These are phyloP conservation scores for Zaprionus obscuricornis DNA, from an alignment of 2,888 invertebrate species.

Conservation along the genomic window DNA sequence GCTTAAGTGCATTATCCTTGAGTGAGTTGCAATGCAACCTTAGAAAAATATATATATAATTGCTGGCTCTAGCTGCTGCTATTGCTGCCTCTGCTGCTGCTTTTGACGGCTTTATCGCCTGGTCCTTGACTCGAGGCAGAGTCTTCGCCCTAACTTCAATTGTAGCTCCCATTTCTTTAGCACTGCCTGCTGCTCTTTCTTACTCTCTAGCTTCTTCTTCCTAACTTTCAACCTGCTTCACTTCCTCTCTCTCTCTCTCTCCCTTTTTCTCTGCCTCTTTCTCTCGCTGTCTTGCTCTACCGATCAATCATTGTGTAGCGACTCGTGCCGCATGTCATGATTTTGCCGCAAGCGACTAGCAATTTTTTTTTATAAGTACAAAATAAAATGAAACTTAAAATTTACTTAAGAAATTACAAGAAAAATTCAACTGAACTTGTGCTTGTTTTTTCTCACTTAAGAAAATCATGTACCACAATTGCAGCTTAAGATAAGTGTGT, in stretches of 20 bases:
- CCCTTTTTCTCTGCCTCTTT: no score
- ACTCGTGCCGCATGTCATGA: slow-evolving; percentile 2
- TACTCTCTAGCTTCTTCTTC: no score
- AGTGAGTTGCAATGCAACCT: slow-evolving; percentile 31
- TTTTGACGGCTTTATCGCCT: neutral
- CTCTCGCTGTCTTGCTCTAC: neutral
- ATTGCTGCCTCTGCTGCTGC: neutral
- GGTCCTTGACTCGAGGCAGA: slow-evolving; percentile 35
- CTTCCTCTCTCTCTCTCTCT: neutral
- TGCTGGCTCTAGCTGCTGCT: slow-evolving; percentile 29
- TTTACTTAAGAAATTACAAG: no score
- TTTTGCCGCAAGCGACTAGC: no score
- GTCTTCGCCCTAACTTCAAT: no score
- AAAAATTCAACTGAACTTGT: no score
- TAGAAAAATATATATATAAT: slow-evolving; percentile 40
- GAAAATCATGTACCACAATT: no score
- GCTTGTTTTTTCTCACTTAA: no score
- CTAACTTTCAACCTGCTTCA: no score
- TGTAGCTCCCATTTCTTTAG: neutral
- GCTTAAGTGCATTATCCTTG: slow-evolving; percentile 62
- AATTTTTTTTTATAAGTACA: no score
- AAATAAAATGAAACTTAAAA: no score
- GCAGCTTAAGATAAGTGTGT: no score
- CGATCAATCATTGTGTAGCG: slow-evolving; percentile 41
- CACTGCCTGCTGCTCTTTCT: neutral